Percentiles rank a stretch among this genome's conserved stretches.
These are phyloP conservation scores for Andinoacara biseriatus DNA, from an alignment of 2,113 vertebrate genomes.

Conservation along the genomic window DNA sequence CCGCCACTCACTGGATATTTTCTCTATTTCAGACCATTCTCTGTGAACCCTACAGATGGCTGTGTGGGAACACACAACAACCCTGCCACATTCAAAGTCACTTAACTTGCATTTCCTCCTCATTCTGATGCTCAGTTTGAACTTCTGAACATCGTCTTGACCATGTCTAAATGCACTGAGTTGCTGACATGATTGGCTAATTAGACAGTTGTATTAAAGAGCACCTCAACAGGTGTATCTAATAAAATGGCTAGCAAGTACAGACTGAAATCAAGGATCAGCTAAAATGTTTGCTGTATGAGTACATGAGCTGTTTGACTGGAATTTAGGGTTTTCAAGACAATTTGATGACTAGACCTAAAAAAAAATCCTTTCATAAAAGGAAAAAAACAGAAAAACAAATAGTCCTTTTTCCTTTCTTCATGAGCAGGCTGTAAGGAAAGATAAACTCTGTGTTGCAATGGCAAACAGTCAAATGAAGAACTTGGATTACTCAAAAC, in stretches of 20 bases:
- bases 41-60: not conserved
- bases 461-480: not conserved
- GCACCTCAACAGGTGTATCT: too few relatives aligned
- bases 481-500: not conserved
- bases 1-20: not conserved
- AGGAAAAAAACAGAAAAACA: not conserved
- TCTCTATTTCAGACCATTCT: accelerated
- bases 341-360: not conserved
- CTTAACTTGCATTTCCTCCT: too few relatives aligned
- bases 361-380: not conserved
- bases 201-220: too few relatives aligned
- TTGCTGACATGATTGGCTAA: too few relatives aligned
- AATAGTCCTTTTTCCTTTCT: too few relatives aligned
- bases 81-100: too few relatives aligned
- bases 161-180: too few relatives aligned
- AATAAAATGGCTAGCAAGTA: too few relatives aligned
- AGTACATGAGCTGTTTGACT: not conserved
- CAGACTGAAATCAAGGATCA: too few relatives aligned
- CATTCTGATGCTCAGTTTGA: too few relatives aligned
- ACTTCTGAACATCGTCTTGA: too few relatives aligned
- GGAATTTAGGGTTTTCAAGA: not conserved
- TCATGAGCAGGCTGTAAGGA: not conserved
- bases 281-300: too few relatives aligned
- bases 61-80: not conserved
- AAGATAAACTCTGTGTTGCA: not conserved